phyloP scores from a whole-genome alignment of 2,113 vertebrate genomes.

The Pagrus major region DNA sequence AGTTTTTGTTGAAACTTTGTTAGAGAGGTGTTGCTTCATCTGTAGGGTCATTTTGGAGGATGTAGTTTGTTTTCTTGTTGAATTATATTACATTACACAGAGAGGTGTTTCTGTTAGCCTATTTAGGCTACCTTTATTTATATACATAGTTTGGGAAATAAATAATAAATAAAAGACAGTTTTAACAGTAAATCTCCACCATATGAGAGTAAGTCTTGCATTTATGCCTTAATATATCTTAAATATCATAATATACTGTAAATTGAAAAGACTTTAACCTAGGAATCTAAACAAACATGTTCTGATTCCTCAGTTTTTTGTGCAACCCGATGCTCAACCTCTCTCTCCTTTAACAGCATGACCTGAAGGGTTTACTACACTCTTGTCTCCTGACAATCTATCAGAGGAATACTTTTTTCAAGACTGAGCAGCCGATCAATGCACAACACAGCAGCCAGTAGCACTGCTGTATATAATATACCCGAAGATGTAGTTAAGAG shows the following conservation, averaged over 20 bases:
- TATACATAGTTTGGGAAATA: too few species aligned
- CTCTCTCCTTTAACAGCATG: neutral
- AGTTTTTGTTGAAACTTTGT: too few species aligned
- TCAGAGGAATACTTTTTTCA: constrained; percentile 12
- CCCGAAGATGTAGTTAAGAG: constrained; percentile 31
- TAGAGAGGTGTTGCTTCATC: too few species aligned
- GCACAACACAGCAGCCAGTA: constrained; percentile 39
- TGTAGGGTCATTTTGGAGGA: too few species aligned
- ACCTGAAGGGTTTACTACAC: constrained; percentile 37
- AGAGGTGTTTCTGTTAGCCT: too few species aligned
- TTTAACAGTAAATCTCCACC: neutral
- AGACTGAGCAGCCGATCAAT: constrained; percentile 32
- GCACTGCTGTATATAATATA: constrained; percentile 16
- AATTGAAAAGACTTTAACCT: neutral
- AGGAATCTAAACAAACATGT: neutral
- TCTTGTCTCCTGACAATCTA: constrained; percentile 20
- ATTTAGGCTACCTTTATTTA: too few species aligned
- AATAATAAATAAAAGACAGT: neutral
- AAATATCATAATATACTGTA: neutral
- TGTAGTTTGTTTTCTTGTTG: too few species aligned
- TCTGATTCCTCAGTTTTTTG: neutral
- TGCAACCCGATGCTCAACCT: neutral
- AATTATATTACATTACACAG: too few species aligned
- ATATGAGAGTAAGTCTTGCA: neutral
- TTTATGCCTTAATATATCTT: neutral